Conservation (phyloP, 2,888 invertebrate species). For the Apodemia mormo region DNA sequence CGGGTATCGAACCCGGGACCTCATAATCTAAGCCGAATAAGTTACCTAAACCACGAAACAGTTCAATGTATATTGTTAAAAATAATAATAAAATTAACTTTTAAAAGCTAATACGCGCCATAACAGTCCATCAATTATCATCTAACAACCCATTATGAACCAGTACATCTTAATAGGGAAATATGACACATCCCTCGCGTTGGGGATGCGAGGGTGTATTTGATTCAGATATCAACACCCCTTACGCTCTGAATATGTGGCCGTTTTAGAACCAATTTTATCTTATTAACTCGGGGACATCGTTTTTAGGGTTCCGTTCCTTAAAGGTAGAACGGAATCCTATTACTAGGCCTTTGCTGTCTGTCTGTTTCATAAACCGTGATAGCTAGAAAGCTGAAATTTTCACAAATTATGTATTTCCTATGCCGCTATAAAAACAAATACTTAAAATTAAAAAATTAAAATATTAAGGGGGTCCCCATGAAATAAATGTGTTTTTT, state of each 20-base stretch:
- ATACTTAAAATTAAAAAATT: no score
- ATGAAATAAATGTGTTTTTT: no score
- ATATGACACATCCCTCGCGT: slow-evolving; percentile 15
- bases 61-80: neutral
- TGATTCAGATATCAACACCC: slow-evolving; percentile 15
- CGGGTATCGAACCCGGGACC: no score
- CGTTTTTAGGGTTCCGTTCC: neutral
- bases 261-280: slow-evolving; percentile 4
- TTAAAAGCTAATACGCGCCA: slow-evolving; percentile 10
- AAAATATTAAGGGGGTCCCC: no score
- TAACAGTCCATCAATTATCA: slow-evolving; percentile 2
- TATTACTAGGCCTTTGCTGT: no score
- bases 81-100: slow-evolving; percentile 1
- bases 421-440: no score
- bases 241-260: neutral
- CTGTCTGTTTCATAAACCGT: no score
- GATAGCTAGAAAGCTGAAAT: no score
- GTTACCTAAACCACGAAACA: no score
- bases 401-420: no score
- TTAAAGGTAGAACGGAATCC: no score
- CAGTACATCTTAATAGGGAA: slow-evolving; percentile 17
- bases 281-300: neutral
- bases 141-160: slow-evolving; percentile 4
- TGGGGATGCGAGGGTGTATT: slow-evolving; percentile 6
- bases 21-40: no score